These are phyloP conservation scores for Xiphophorus couchianus DNA, from an alignment of 2,113 vertebrate species.

Conservation along the genomic window DNA sequence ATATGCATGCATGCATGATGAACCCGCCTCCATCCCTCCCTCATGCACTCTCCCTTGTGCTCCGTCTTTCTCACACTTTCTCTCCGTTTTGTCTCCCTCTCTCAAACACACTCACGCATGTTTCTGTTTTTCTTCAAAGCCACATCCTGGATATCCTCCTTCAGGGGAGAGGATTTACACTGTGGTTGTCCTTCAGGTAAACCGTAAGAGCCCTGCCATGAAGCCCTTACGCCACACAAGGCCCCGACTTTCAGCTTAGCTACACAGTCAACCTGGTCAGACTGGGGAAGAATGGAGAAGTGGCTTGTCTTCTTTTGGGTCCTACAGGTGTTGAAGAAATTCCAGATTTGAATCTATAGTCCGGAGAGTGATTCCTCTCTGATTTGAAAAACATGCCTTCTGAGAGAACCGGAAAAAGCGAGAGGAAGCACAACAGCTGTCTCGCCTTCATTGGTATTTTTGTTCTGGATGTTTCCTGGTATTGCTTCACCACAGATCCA, in stretches of 20 bases:
- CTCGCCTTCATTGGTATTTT: slow-evolving; percentile 7
- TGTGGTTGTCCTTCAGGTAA: slow-evolving; percentile 77
- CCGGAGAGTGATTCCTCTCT: slow-evolving; percentile 4
- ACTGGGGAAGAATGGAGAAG: slow-evolving; percentile 51
- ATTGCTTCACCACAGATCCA: slow-evolving; percentile 4
- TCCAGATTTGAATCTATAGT: neutral
- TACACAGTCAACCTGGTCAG: slow-evolving; percentile 36
- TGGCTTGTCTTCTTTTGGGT: slow-evolving; percentile 30
- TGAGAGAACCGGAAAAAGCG: neutral
- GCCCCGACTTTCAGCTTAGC: slow-evolving; percentile 36
- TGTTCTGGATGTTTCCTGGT: slow-evolving; percentile 30
- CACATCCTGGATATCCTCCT: slow-evolving; percentile 75
- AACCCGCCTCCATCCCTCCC: slow-evolving; percentile 19
- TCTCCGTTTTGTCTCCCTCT: neutral
- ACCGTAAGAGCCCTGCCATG: slow-evolving; percentile 59
- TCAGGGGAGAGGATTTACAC: slow-evolving; percentile 72
- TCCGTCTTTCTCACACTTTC: neutral
- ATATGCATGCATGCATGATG: slow-evolving; percentile 35
- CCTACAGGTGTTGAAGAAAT: slow-evolving; percentile 23
- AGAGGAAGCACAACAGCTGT: slow-evolving; percentile 1
- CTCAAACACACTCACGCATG: slow-evolving; percentile 20
- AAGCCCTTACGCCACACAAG: slow-evolving; percentile 39
- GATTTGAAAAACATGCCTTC: slow-evolving; percentile 5
- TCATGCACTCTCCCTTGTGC: neutral
- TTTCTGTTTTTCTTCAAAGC: slow-evolving; percentile 65